Evolutionary conservation across 2,797 vertebrate genomes (phyloP).

Genomic region (Dermochelys coriacea): DNA sequence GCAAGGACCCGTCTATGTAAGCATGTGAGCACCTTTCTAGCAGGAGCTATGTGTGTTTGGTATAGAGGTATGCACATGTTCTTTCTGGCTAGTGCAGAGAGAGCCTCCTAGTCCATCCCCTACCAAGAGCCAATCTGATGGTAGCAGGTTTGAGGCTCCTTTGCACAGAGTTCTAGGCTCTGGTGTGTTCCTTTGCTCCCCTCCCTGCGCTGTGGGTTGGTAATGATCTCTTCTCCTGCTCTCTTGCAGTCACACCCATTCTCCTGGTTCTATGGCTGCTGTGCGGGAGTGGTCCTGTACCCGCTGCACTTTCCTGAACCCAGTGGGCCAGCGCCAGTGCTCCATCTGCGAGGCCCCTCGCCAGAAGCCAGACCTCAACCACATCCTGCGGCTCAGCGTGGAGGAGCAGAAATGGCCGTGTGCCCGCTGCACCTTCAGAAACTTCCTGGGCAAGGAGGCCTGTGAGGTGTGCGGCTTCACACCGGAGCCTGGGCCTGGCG

Average conservation of each 20-base stretch:
- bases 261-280: conserved; percentile 92
- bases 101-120: neutral
- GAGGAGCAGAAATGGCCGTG: conserved; percentile 95
- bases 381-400: conserved; percentile 93
- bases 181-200: too few species aligned
- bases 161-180: neutral
- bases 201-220: too few species aligned
- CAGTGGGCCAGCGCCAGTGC: conserved; percentile 91
- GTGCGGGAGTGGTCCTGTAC: conserved; percentile 94
- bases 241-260: conserved; percentile 91
- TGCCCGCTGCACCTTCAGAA: conserved; percentile 94
- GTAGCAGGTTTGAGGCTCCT: neutral
- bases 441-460: conserved; percentile 90
- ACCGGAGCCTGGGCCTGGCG: conserved; percentile 72
- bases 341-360: conserved; percentile 98
- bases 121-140: neutral
- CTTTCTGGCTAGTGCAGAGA: neutral
- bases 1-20: neutral
- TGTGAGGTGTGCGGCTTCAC: conserved; percentile 93
- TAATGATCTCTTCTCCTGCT: neutral
- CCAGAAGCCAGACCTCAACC: conserved; percentile 95
- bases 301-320: conserved; percentile 97
- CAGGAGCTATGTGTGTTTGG: neutral
- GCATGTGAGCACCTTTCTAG: neutral
- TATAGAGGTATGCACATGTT: neutral